Conservation (phyloP, 2,113 vertebrate genomes). For the Damaliscus lunatus region DNA sequence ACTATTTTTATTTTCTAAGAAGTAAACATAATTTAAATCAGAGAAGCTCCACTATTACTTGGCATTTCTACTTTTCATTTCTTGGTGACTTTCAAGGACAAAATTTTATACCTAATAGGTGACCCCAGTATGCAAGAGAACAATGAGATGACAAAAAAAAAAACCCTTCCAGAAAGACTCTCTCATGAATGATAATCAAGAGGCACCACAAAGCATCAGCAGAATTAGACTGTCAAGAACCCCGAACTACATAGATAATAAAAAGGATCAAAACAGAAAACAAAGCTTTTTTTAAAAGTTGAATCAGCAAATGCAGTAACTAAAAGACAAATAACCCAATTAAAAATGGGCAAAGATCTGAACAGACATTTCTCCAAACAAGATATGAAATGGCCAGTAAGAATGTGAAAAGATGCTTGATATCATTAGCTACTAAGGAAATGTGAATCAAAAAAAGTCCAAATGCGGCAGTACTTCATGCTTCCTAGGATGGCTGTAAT, state of each 20-base stretch:
- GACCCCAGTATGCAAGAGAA: background rate
- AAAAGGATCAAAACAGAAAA: background rate
- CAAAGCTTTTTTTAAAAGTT: background rate
- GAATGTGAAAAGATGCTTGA: background rate
- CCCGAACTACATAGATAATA: background rate
- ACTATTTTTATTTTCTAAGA: background rate
- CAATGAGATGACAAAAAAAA: background rate
- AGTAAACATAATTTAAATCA: background rate
- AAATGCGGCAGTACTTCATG: background rate
- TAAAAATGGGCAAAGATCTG: background rate
- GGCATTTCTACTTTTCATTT: background rate
- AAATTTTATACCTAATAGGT: background rate
- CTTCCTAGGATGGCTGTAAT: background rate
- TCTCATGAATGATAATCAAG: background rate
- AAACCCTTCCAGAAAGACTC: background rate
- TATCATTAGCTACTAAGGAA: background rate
- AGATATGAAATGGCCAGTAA: background rate
- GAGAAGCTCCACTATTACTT: background rate
- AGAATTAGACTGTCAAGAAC: background rate
- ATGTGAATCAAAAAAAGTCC: background rate
- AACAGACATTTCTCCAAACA: background rate
- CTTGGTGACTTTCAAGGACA: background rate
- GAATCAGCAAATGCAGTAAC: background rate
- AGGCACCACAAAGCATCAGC: background rate
- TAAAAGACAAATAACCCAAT: background rate